Evolutionary conservation across 2,113 vertebrate species (phyloP).

Genomic region (Psittacus erithacus): DNA sequence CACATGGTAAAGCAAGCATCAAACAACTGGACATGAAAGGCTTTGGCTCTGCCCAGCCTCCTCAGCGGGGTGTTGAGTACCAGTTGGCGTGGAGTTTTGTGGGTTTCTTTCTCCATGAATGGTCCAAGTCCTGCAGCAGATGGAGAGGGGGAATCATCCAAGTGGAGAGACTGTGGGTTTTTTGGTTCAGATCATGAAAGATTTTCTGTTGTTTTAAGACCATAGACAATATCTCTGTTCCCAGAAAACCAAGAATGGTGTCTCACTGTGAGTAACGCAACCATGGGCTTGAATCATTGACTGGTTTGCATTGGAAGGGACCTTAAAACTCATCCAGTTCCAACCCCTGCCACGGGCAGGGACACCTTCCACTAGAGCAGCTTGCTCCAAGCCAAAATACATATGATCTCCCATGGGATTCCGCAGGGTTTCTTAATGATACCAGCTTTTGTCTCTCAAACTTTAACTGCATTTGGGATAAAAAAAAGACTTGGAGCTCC

Average conservation of each 20-base stretch:
- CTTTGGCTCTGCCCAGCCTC: neutral
- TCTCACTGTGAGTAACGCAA: neutral
- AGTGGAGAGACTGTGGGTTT: too few relatives aligned
- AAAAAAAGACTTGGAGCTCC: neutral
- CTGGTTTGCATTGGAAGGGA: neutral
- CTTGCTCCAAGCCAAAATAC: neutral
- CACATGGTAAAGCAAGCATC: neutral
- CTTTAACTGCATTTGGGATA: neutral
- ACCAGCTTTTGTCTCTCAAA: neutral
- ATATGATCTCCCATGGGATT: neutral
- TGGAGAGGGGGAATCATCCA: neutral
- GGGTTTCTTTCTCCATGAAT: neutral
- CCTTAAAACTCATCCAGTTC: neutral
- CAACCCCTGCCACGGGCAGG: neutral
- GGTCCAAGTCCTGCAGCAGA: neutral
- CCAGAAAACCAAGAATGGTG: neutral
- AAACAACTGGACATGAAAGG: neutral
- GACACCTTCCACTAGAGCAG: neutral
- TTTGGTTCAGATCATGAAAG: neutral
- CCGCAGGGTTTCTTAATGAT: neutral
- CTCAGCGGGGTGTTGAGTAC: neutral
- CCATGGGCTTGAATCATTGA: neutral
- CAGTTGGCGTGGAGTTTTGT: neutral
- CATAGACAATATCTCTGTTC: accelerated
- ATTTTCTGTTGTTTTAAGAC: neutral